These are phyloP conservation scores for Vanessa cardui DNA, from an alignment of 2,888 invertebrate species.

Conservation along the genomic window DNA sequence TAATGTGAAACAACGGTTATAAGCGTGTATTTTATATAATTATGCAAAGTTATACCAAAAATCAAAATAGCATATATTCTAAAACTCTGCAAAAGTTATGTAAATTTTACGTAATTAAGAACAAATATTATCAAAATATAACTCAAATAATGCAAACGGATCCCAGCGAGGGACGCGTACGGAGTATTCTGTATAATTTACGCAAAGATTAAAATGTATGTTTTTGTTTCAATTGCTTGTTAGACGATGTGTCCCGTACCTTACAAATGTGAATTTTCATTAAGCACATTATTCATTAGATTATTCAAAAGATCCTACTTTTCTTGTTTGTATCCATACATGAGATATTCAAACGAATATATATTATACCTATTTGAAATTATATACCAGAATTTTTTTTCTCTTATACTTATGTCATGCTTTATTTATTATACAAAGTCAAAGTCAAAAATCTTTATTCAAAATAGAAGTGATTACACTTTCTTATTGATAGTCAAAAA, in stretches of 20 bases:
- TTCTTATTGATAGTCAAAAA: too few relatives aligned
- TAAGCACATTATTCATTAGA: background rate
- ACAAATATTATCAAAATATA: background rate
- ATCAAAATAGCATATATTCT: too few relatives aligned
- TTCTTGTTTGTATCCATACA: background rate
- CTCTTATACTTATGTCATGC: too few relatives aligned
- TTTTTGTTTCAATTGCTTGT: constrained; percentile 25
- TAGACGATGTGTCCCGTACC: background rate
- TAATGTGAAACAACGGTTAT: too few relatives aligned
- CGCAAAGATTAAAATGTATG: constrained; percentile 38
- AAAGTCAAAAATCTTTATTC: too few relatives aligned
- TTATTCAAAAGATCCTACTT: background rate
- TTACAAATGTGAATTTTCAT: background rate
- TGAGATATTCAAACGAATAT: too few relatives aligned
- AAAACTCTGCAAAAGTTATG: too few relatives aligned
- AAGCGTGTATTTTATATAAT: too few relatives aligned
- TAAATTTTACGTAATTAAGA: too few relatives aligned
- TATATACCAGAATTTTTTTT: too few relatives aligned
- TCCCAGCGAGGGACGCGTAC: constrained; percentile 47
- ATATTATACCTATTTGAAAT: background rate
- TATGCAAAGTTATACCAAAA: too few relatives aligned
- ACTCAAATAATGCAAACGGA: constrained; percentile 11
- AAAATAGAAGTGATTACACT: too few relatives aligned
- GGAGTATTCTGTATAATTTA: constrained; percentile 40
- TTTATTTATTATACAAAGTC: background rate